Percentiles rank a stretch among this genome's conserved stretches.
These are phyloP conservation scores for Fulica atra DNA, from an alignment of 2,113 vertebrate genomes.

Conservation along the genomic window DNA sequence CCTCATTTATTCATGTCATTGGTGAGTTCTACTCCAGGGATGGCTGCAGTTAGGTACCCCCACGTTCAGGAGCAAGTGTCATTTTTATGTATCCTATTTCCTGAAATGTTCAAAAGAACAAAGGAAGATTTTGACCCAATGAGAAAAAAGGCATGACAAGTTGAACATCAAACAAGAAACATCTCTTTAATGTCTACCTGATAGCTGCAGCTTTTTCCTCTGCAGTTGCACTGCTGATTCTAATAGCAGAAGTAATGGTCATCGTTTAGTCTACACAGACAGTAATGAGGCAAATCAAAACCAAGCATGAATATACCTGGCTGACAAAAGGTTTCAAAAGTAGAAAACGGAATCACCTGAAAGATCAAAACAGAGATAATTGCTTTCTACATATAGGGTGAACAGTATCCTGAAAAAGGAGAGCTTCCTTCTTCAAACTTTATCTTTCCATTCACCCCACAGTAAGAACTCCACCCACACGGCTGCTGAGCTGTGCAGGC, in stretches of 20 bases:
- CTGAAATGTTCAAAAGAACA: slow-evolving; percentile 41
- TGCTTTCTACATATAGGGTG: not conserved
- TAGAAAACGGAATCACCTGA: not conserved
- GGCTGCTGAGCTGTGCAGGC: not conserved
- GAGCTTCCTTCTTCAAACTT: not conserved
- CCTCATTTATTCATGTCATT: not conserved
- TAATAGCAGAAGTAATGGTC: slow-evolving; percentile 38
- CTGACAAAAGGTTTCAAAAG: slow-evolving; percentile 4
- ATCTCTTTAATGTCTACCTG: slow-evolving; percentile 55
- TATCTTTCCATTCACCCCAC: not conserved
- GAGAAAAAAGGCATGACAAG: slow-evolving; percentile 15
- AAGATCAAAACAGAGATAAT: not conserved
- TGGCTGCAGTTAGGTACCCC: not conserved
- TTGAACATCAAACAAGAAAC: slow-evolving; percentile 53
- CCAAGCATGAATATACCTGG: not conserved
- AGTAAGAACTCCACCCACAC: accelerated
- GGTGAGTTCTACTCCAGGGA: not conserved
- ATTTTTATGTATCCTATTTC: slow-evolving; percentile 29
- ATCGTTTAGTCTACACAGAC: slow-evolving; percentile 6
- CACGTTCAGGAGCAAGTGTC: slow-evolving; percentile 20
- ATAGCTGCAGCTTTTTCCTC: slow-evolving; percentile 31
- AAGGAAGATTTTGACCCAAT: slow-evolving; percentile 34
- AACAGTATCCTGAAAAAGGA: not conserved
- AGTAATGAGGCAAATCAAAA: slow-evolving; percentile 57
- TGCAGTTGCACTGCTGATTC: slow-evolving; percentile 3